phyloP scores from a whole-genome alignment of 2,888 invertebrate species.

The Brachypalpus laphriformis region DNA sequence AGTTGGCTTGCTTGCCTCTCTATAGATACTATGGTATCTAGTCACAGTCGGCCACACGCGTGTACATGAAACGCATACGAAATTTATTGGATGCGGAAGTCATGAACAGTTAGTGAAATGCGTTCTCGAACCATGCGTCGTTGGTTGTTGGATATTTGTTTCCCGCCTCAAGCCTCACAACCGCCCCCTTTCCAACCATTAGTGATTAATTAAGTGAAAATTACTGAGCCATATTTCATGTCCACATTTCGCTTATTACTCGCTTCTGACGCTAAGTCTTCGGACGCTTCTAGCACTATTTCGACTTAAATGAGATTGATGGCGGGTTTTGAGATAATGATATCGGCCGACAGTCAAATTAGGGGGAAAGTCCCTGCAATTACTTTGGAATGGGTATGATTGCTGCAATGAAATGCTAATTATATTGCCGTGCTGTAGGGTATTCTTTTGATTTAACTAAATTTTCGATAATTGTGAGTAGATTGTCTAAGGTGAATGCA shows the following conservation, averaged over 20 bases:
- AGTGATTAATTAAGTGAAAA: conserved; percentile 70
- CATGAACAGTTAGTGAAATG: conserved; percentile 72
- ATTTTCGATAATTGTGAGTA: background rate
- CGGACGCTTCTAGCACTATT: conserved; percentile 4
- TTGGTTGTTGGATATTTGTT: background rate
- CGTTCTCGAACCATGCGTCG: conserved; percentile 21
- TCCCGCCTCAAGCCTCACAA: background rate
- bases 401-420: conserved; percentile 26
- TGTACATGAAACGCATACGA: conserved; percentile 67
- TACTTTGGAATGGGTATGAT: conserved; percentile 1
- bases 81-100: conserved; percentile 73
- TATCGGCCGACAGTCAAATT: conserved; percentile 23
- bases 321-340: conserved; percentile 31
- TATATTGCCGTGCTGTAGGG: background rate
- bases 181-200: conserved; percentile 42
- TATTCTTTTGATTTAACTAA: background rate
- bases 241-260: background rate
- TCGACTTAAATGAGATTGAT: conserved; percentile 46
- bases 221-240: conserved; percentile 54
- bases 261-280: background rate
- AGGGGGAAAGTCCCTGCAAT: conserved; percentile 29
- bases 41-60: conserved; percentile 58
- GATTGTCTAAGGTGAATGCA: no score
- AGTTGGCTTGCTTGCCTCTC: background rate
- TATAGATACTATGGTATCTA: conserved; percentile 14